Evolutionary conservation across 1,140 invertebrate species (phyloP).

Genomic region (Nasonia giraulti): DNA sequence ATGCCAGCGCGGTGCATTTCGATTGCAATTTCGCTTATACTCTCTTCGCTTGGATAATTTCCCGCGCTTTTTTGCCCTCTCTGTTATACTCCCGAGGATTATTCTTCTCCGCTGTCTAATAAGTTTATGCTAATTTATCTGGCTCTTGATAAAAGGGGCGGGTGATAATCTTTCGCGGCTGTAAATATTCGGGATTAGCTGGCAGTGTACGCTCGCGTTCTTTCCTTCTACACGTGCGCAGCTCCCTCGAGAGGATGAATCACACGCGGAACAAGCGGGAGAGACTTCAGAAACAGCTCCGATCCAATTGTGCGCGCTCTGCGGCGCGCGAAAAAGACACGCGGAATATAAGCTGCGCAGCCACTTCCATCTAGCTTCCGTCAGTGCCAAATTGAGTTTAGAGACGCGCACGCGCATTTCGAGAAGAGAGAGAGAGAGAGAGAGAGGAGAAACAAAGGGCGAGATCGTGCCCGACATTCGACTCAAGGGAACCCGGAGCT

Average conservation of each 20-base stretch:
- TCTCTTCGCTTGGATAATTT: slow-evolving; percentile 17
- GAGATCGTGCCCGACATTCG: slow-evolving; percentile 19
- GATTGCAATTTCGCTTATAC: slow-evolving; percentile 36
- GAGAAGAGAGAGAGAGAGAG: no score
- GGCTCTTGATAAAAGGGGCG: not conserved
- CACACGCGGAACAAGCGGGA: not conserved
- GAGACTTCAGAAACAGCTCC: not conserved
- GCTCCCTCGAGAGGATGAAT: not conserved
- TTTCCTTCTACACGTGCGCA: no score
- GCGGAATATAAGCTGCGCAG: not conserved
- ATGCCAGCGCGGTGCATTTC: not conserved
- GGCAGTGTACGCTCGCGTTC: no score
- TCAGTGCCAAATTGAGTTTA: slow-evolving; percentile 36
- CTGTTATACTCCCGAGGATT: not conserved
- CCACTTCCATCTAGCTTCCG: slow-evolving; percentile 2
- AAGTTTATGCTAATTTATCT: slow-evolving; percentile 40
- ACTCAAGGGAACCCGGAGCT: not conserved
- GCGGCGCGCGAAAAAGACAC: not conserved
- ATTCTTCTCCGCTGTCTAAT: slow-evolving; percentile 12
- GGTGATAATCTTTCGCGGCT: not conserved
- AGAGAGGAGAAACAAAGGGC: slow-evolving; percentile 30
- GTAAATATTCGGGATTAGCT: no score
- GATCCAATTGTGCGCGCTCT: not conserved
- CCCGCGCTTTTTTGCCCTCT: not conserved
- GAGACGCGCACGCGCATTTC: not conserved